phyloP scores from a whole-genome alignment of 2,888 invertebrate genomes.

The Hemaris fuciformis region DNA sequence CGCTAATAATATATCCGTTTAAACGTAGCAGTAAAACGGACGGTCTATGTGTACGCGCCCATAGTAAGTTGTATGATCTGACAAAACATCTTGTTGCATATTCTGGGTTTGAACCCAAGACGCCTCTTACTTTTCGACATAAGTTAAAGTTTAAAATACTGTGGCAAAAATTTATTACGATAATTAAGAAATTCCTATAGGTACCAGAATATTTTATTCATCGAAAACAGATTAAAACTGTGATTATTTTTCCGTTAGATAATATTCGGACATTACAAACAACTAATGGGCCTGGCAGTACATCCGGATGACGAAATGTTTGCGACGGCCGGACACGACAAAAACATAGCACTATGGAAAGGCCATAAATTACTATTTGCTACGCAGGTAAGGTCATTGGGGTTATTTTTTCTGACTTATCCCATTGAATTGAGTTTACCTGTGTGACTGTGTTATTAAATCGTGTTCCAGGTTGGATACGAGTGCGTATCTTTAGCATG shows the following conservation, averaged over 20 bases:
- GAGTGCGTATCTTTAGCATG: constrained; percentile 94
- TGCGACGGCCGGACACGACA: constrained; percentile 95
- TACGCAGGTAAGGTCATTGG: constrained; percentile 83
- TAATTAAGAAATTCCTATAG: no score
- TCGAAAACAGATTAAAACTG: neutral
- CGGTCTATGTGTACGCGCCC: no score
- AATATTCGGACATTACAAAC: constrained; percentile 93
- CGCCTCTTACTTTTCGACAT: no score
- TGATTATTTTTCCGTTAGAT: constrained; percentile 70
- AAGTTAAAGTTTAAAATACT: no score
- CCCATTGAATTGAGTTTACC: neutral
- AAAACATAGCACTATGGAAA: constrained; percentile 94
- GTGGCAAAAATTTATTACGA: no score
- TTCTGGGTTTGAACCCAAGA: no score
- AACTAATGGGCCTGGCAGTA: constrained; percentile 92
- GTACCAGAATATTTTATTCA: neutral
- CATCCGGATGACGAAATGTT: constrained; percentile 96
- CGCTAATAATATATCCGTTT: no score
- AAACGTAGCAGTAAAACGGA: no score
- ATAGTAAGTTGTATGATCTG: no score
- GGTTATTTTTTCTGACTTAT: neutral
- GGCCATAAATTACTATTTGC: constrained; percentile 94
- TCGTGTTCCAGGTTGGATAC: constrained; percentile 84
- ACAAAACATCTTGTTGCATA: no score
- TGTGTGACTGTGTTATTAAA: neutral